A percentile compares a stretch with the other conserved stretches of the same genome.
phyloP scores from a whole-genome alignment of 2,888 invertebrate species.

The Marasmarcha lunaedactyla region DNA sequence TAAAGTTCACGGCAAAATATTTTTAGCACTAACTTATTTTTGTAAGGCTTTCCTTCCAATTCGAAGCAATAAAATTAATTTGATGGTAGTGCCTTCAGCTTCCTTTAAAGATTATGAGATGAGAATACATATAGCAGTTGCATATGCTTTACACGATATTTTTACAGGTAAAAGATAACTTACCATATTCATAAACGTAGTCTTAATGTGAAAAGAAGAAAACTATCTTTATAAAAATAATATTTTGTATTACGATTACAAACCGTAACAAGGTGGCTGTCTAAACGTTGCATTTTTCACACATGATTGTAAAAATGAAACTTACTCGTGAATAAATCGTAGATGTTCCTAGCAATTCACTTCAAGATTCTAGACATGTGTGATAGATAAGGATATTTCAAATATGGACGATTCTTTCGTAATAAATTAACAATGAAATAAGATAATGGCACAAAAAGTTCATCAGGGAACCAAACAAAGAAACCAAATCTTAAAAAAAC shows the following conservation, averaged over 20 bases:
- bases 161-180: constrained; percentile 63
- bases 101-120: constrained; percentile 31
- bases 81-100: constrained; percentile 68
- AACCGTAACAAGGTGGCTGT: constrained; percentile 53
- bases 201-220: constrained; percentile 35
- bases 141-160: constrained; percentile 64
- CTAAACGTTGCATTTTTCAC: constrained; percentile 61
- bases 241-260: constrained; percentile 51
- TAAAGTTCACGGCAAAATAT: constrained; percentile 36
- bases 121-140: constrained; percentile 47
- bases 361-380: constrained; percentile 46
- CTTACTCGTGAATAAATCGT: constrained; percentile 30
- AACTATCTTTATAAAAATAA: constrained; percentile 37
- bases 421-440: not conserved
- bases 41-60: constrained; percentile 60
- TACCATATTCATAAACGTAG: constrained; percentile 63
- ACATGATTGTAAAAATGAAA: constrained; percentile 41
- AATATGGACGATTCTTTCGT: constrained; percentile 23
- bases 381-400: constrained; percentile 39
- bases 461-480: constrained; percentile 47
- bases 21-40: constrained; percentile 56
- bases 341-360: constrained; percentile 58
- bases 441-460: constrained; percentile 44
- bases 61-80: constrained; percentile 57
- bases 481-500: constrained; percentile 52